Evolutionary conservation across 2,888 invertebrate species (phyloP).

Genomic region (Synergus japonicus): DNA sequence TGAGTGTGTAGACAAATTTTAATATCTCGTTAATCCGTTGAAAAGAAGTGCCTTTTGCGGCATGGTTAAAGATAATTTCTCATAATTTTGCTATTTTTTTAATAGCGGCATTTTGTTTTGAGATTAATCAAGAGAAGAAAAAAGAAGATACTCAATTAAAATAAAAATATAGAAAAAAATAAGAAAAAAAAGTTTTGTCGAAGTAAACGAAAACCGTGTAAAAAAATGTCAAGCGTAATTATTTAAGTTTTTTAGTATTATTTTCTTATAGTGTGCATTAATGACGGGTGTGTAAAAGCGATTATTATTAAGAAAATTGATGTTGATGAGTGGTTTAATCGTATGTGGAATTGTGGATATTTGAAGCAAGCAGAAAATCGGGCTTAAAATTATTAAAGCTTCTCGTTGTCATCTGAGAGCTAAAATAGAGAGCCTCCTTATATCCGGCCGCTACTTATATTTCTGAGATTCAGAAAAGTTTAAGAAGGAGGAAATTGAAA

Average conservation of each 20-base stretch:
- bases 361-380: constrained; percentile 1
- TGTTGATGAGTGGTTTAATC: constrained; percentile 22
- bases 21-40: constrained; percentile 34
- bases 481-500: not conserved
- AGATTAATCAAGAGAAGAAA: constrained; percentile 21
- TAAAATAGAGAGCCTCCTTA: not conserved
- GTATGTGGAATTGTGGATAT: not conserved
- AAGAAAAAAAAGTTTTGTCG: constrained; percentile 18
- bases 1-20: constrained; percentile 39
- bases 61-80: constrained; percentile 25
- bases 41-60: constrained; percentile 15
- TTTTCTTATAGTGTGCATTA: constrained; percentile 24
- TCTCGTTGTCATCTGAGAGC: constrained; percentile 9
- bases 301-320: constrained; percentile 20
- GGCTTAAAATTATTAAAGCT: not conserved
- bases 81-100: not conserved
- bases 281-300: constrained; percentile 34
- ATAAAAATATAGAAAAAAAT: constrained; percentile 19
- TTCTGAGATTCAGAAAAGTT: constrained; percentile 19
- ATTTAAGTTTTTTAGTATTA: constrained; percentile 40
- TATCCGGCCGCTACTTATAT: constrained; percentile 21
- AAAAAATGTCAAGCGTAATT: constrained; percentile 33
- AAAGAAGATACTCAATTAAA: constrained; percentile 4
- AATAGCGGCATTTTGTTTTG: constrained; percentile 29
- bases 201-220: constrained; percentile 28